Evolutionary conservation across 1,140 invertebrate genomes (phyloP), one percentile per base, ranked within the genome.

Genomic region (Triops cancriformis): DNA sequence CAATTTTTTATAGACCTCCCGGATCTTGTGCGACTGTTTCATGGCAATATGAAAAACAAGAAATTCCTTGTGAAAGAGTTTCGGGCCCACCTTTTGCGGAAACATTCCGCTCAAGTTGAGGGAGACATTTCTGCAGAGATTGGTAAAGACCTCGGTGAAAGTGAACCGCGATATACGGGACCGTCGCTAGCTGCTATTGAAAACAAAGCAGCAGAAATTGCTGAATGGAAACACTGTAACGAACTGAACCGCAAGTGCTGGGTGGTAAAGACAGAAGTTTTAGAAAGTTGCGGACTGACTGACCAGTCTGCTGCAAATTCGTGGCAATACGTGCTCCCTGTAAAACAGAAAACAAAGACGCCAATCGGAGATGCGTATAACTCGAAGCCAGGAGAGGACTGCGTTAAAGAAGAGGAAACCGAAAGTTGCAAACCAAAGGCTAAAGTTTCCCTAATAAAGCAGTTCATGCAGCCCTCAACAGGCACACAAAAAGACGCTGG

Each of bases 51-150:
- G 0, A 85, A 89, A 80, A 87, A 87, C 0, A 88, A 88, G 41
- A 83, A 82, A 6, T 88, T 89, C 78, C 83, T 93, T 1, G 83
- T 89, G 1, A 88, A 88, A 80, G 91, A 93, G 81, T 93, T 92
- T 81, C 81, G 88, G 11, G 82, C 86, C 0, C 90, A 85, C 81
- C 88, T 90, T 86, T 83, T 82, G 26, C 82, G 85, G 43, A 74
- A 80, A 72, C 72, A 79, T 64, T 82, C 82, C 10, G 80, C 80
- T 26, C 80, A 76, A 4, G 72, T 75, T 0, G 82, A 82, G 0
- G 79, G 79, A 2, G 37, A 79, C 42, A 26, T 26, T 10, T 23
- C 23, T 26, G 26, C 43, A 18, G 73, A 76, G n/a, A 11, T 23
- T 18, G 76, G 26, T 23, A 76, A 23, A 23, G 42, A 6, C n/a